These are phyloP conservation scores for Phalera bucephala DNA, from an alignment of 2,888 invertebrate genomes.

Conservation along the genomic window DNA sequence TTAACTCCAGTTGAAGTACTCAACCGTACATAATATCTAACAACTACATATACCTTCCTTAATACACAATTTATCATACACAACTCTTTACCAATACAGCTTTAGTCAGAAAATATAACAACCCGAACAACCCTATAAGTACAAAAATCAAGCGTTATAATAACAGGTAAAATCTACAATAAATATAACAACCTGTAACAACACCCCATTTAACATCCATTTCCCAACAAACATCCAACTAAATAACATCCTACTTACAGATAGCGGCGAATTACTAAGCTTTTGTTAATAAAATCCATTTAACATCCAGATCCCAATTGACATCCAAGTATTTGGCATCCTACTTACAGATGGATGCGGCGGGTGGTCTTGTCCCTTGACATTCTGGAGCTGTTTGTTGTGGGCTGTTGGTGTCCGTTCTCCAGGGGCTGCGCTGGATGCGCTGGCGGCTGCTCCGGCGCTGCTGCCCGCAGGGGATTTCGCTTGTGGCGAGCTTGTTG, in stretches of 20 bases:
- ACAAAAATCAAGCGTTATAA: too few species aligned
- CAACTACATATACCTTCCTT: too few species aligned
- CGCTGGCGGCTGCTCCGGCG: conserved; percentile 74
- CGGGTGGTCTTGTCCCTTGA: conserved; percentile 84
- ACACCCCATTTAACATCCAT: too few species aligned
- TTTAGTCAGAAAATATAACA: too few species aligned
- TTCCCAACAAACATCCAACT: not conserved
- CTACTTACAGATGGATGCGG: conserved; percentile 90
- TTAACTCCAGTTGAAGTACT: too few species aligned
- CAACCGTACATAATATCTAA: too few species aligned
- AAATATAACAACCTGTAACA: too few species aligned
- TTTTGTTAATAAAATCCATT: not conserved
- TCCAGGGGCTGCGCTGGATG: conserved; percentile 76
- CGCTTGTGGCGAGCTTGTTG: conserved; percentile 87
- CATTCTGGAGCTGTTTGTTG: conserved; percentile 90
- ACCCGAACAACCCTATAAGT: too few species aligned
- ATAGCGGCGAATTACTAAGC: too few species aligned
- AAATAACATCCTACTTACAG: not conserved
- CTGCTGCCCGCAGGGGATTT: conserved; percentile 90
- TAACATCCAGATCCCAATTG: not conserved
- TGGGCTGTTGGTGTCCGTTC: conserved; percentile 85
- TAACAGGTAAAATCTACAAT: too few species aligned
- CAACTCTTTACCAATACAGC: too few species aligned
- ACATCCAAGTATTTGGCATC: not conserved
- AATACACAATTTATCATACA: too few species aligned